phyloP scores from a whole-genome alignment of 2,888 invertebrate genomes.

The Andrena minutula region DNA sequence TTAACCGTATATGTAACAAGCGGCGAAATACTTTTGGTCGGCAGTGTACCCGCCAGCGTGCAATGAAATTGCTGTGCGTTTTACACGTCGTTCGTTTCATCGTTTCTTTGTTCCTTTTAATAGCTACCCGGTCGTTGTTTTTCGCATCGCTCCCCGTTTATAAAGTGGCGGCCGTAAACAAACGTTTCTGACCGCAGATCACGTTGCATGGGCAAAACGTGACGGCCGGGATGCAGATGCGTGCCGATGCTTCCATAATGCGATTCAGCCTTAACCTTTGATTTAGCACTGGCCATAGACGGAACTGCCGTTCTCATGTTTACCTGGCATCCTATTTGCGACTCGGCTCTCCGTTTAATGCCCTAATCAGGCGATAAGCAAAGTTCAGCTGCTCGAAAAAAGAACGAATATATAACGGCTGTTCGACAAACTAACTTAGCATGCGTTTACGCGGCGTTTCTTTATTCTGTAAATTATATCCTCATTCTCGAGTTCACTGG shows the following conservation, averaged over 20 bases:
- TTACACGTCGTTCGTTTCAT: not conserved
- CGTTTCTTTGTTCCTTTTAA: not conserved
- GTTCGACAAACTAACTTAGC: too few relatives aligned
- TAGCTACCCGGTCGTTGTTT: not conserved
- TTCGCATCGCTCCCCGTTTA: not conserved
- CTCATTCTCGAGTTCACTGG: too few relatives aligned
- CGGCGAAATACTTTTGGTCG: too few relatives aligned
- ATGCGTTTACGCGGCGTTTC: too few relatives aligned
- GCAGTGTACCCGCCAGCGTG: too few relatives aligned
- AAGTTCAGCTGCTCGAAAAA: not conserved
- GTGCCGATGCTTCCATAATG: not conserved
- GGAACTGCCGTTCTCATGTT: constrained; percentile 14
- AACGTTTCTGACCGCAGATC: not conserved
- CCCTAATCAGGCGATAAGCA: not conserved
- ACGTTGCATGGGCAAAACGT: not conserved
- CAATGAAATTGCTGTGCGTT: too few relatives aligned
- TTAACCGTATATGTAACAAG: too few relatives aligned
- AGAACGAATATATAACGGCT: too few relatives aligned
- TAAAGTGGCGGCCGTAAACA: constrained; percentile 4
- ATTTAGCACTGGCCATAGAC: not conserved
- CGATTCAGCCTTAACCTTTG: constrained; percentile 28
- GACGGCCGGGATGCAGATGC: not conserved
- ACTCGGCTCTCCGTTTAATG: not conserved
- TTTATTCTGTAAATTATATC: too few relatives aligned
- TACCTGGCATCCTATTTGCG: constrained; percentile 17